Conservation (phyloP, 92 coral and sea anemone genomes). For the Palythoa caribaeorum region DNA sequence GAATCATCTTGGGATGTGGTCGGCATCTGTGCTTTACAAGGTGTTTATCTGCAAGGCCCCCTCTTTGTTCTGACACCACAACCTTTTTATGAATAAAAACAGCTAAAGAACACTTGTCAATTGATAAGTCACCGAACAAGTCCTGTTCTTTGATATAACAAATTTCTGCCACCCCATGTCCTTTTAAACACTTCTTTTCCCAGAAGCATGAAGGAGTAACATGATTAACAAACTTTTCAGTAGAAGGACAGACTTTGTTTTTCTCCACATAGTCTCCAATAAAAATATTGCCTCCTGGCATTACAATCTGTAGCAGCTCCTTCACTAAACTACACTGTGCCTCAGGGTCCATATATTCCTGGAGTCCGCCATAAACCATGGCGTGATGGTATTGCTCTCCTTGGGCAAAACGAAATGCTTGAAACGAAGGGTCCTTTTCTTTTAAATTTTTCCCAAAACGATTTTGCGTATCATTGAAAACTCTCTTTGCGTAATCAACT, state of each 20-base stretch:
- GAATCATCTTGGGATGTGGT: constrained; percentile 68
- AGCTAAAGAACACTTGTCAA: constrained; percentile 85
- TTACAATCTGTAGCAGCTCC: constrained; percentile 76
- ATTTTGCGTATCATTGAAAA: constrained; percentile 82
- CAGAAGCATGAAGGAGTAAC: constrained; percentile 86
- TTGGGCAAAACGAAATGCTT: constrained; percentile 14
- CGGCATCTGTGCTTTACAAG: constrained; percentile 45
- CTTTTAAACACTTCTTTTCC: constrained; percentile 77
- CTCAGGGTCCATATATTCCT: constrained; percentile 58
- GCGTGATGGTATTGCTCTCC: constrained; percentile 73
- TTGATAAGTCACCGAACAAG: constrained; percentile 72
- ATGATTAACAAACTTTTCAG: neutral
- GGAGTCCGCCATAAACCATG: constrained; percentile 90
- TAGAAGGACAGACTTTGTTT: constrained; percentile 58
- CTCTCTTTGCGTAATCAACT: constrained; percentile 88
- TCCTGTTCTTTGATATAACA: constrained; percentile 88
- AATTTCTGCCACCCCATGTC: constrained; percentile 78
- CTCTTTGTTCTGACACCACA: constrained; percentile 39
- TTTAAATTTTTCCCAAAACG: constrained; percentile 66
- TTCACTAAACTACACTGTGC: constrained; percentile 78
- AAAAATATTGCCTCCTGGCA: constrained; percentile 91
- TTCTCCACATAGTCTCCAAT: constrained; percentile 91
- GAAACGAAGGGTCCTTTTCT: constrained; percentile 29
- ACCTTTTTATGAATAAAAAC: constrained; percentile 90
- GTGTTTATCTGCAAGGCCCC: neutral